A percentile compares a stretch with the other conserved stretches of the same genome.
These are phyloP conservation scores for Melanotaenia duboulayi DNA, from an alignment of 2,113 vertebrate genomes.

Conservation along the genomic window DNA sequence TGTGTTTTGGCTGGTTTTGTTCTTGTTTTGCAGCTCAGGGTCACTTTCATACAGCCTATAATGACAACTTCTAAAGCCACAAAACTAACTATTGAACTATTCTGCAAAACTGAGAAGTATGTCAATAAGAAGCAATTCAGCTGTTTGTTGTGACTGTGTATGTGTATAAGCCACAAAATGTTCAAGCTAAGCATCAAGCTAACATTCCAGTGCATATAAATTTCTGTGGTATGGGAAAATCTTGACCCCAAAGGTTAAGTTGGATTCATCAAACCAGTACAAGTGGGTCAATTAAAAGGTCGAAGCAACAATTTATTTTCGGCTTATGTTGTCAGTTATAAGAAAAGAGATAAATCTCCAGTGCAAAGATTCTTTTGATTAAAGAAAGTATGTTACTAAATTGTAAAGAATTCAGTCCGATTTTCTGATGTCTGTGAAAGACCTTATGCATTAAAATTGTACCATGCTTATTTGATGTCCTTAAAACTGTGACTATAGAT, in stretches of 20 bases:
- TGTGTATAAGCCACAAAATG: not conserved
- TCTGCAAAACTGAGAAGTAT: too few species aligned
- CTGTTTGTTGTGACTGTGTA: not conserved
- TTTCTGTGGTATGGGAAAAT: too few species aligned
- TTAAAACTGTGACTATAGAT: too few species aligned
- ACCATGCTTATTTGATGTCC: not conserved
- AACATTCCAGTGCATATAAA: too few species aligned
- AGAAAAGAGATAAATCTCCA: not conserved
- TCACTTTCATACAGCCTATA: too few species aligned
- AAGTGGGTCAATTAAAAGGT: not conserved
- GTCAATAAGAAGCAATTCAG: not conserved
- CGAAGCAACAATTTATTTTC: not conserved
- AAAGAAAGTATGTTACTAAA: not conserved
- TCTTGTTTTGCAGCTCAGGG: too few species aligned
- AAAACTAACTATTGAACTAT: too few species aligned
- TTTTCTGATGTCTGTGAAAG: not conserved
- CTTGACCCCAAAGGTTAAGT: too few species aligned
- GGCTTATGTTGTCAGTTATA: not conserved
- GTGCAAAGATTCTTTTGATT: not conserved
- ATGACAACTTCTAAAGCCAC: too few species aligned
- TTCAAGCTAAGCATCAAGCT: not conserved
- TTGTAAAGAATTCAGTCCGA: not conserved
- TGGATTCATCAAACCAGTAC: too few species aligned
- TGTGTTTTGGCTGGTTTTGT: too few species aligned
- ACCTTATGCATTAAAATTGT: not conserved